Conservation (phyloP, 1,140 invertebrate genomes). For the Hirudo medicinalis region DNA sequence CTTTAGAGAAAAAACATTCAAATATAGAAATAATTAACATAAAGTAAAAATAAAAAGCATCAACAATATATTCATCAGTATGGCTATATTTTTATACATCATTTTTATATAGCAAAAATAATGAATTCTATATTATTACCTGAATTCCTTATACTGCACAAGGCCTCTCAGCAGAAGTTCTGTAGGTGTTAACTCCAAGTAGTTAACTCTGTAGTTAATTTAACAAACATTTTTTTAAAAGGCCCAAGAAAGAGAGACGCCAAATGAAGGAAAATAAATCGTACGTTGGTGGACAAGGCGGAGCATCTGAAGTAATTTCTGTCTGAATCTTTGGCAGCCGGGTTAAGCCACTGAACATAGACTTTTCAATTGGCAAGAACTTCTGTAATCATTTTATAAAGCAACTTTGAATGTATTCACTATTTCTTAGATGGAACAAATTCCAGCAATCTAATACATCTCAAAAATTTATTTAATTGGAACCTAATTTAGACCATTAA, state of each 20-base stretch:
- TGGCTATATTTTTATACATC: background rate
- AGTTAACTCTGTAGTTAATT: background rate
- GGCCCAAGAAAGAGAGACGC: background rate
- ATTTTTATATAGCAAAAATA: background rate
- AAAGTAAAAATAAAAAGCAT: background rate
- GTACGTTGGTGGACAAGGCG: background rate
- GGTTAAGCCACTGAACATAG: constrained; percentile 7
- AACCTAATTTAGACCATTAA: too few species aligned
- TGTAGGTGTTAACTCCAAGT: background rate
- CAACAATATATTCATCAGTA: background rate
- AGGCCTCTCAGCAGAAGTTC: background rate
- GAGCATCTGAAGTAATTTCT: background rate
- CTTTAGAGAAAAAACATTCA: too few species aligned
- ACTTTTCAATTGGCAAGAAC: constrained; percentile 9
- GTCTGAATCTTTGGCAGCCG: background rate
- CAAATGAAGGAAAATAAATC: background rate
- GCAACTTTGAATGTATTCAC: too few species aligned
- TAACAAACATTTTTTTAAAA: background rate
- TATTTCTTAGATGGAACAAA: too few species aligned
- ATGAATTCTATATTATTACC: background rate
- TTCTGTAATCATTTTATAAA: background rate
- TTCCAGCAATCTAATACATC: too few species aligned
- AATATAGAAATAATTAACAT: background rate
- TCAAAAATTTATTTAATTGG: too few species aligned
- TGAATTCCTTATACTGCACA: constrained; percentile 3